Evolutionary conservation across 2,113 vertebrate species (phyloP), one percentile per base, ranked within the genome.

Genomic region (Chaenocephalus aceratus): DNA sequence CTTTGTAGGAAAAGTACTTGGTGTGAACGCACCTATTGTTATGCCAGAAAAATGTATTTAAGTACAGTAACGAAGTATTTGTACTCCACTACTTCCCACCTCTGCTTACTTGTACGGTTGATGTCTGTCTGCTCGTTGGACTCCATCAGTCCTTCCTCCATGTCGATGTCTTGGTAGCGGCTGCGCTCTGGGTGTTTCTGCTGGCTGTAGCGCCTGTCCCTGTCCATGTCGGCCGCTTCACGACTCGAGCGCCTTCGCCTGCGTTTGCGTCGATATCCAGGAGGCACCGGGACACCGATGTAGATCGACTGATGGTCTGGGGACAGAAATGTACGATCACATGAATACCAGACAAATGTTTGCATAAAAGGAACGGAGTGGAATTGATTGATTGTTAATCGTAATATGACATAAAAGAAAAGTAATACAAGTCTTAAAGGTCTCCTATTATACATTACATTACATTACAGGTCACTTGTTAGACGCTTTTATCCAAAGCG

Each of bases 301-400:
- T 97, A 97, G 88, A 99, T 94, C 75, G 97, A 96, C 84, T 96
- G 96, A 78, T 95, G 96, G 76, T 97, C 98, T 97, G 82, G 11
- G 63, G 41, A 80, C 30, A 75, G 3, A 68, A 3, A 61, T 16
- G 36, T 1, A 61, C 1, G 6, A 11, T 69, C 45, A 76, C 7
- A 6, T 57, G 12, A 52, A 36, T 10, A 59, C 10, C 13, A 13
- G 10, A 56, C 14, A 9, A 61, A 73, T 18, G 36, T 41, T 41
- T 41, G 36, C 5, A 41, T 41, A 41, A 41, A 41, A 41, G 36
- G 36, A 4, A 30, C 30, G 26, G 26, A 26, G 26, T 36, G 36
- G 36, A 36, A 6, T 36, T 36, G 36, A 6, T 36, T 36, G 36
- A 36, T 26, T 26, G 26, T 26, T 26, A 26, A 26, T 6, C 36